Percentiles rank a stretch among this genome's conserved stretches.
Conservation (phyloP, 2,888 invertebrate species). For the Nudaria mundana region DNA sequence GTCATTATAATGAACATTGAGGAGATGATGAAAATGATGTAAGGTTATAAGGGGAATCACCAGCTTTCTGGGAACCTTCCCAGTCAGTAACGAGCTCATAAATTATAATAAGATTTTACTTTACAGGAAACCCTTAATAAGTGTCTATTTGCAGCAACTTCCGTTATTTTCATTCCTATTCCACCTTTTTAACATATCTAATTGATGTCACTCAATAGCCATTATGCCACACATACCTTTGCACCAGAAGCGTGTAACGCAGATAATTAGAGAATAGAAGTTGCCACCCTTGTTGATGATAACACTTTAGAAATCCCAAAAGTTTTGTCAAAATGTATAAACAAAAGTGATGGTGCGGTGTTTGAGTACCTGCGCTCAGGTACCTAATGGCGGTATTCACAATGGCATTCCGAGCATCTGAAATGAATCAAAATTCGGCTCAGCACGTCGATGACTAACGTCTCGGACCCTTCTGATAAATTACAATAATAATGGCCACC, state of each 20-base stretch:
- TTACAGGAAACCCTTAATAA: conserved; percentile 46
- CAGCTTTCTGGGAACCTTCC: no score
- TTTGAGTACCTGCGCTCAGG: conserved; percentile 55
- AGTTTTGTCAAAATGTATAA: conserved; percentile 72
- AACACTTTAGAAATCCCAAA: conserved; percentile 57
- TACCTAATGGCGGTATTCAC: conserved; percentile 64
- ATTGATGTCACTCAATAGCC: conserved; percentile 36
- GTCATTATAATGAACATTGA: neutral
- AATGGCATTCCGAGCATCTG: conserved; percentile 76
- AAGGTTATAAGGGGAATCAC: no score
- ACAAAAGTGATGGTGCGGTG: conserved; percentile 44
- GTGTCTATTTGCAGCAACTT: conserved; percentile 47
- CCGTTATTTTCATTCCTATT: conserved; percentile 58
- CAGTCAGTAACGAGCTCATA: no score
- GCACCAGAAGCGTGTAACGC: conserved; percentile 32
- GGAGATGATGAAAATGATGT: no score
- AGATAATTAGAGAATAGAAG: conserved; percentile 43
- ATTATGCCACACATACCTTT: conserved; percentile 17
- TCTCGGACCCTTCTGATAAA: conserved; percentile 58
- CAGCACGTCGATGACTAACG: conserved; percentile 55
- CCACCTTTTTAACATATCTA: conserved; percentile 39
- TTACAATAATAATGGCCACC: conserved; percentile 68
- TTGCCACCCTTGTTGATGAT: conserved; percentile 65
- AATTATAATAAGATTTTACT: conserved; percentile 52
- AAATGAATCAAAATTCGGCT: conserved; percentile 76